Conservation (phyloP, 2,113 vertebrate species). For the Chaetops frenatus region DNA sequence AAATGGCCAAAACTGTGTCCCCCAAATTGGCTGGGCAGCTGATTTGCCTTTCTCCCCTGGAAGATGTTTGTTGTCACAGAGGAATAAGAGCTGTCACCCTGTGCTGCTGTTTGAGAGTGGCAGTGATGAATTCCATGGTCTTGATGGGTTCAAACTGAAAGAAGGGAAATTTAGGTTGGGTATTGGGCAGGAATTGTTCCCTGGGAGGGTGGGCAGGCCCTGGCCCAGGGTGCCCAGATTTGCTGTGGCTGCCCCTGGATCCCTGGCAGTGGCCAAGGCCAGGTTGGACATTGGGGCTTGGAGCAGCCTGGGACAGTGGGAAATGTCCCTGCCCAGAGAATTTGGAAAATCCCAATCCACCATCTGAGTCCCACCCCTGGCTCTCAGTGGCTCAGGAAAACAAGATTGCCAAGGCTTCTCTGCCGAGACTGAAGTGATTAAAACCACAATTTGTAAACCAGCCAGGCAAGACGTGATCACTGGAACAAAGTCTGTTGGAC, state of each 20-base stretch:
- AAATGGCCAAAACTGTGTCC: neutral
- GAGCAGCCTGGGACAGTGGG: neutral
- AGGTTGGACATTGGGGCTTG: neutral
- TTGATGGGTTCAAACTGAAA: neutral
- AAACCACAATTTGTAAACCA: neutral
- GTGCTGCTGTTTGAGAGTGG: neutral
- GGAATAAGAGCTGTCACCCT: neutral
- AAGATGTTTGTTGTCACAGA: neutral
- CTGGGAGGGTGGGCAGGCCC: neutral
- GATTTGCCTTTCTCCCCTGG: neutral
- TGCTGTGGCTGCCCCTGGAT: neutral
- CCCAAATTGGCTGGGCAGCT: neutral
- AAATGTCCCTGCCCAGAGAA: neutral
- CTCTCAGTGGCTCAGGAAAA: neutral
- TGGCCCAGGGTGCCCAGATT: neutral
- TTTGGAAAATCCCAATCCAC: neutral
- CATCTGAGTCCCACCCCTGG: rapidly evolving
- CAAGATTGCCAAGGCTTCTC: neutral
- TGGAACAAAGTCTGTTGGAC: neutral
- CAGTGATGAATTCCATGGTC: neutral
- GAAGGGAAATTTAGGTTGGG: neutral
- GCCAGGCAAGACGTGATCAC: neutral
- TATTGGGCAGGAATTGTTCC: neutral
- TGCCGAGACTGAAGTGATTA: neutral
- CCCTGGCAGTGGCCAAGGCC: neutral